Conservation (phyloP, 2,888 invertebrate species). For the Theretra japonica region DNA sequence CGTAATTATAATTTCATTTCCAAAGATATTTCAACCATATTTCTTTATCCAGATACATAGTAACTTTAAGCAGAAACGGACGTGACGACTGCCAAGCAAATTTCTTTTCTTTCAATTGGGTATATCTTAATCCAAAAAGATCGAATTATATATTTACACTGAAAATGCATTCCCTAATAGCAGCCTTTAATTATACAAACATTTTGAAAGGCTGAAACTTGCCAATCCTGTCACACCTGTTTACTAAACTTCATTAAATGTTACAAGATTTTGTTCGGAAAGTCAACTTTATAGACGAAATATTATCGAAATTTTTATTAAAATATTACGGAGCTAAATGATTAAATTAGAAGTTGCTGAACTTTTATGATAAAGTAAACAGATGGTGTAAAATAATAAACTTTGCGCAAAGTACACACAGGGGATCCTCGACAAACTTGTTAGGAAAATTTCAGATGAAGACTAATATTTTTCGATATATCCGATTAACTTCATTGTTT, state of each 20-base stretch:
- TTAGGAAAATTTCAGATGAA: too few species aligned
- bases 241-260: background rate
- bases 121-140: background rate
- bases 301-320: too few species aligned
- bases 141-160: background rate
- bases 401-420: too few species aligned
- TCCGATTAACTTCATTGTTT: too few species aligned
- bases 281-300: too few species aligned
- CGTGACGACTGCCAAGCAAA: background rate
- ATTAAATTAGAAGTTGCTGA: too few species aligned
- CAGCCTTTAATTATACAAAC: background rate
- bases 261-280: background rate
- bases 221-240: background rate
- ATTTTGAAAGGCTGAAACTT: background rate
- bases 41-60: background rate
- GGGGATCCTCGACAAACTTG: too few species aligned
- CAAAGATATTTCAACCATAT: background rate
- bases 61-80: background rate
- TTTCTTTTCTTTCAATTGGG: background rate
- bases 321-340: too few species aligned
- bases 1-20: background rate
- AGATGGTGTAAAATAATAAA: too few species aligned
- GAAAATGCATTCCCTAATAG: background rate
- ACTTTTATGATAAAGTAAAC: too few species aligned
- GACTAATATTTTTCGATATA: too few species aligned